These are phyloP conservation scores for Novumbra hubbsi DNA, from an alignment of 2,797 vertebrate species.

Conservation along the genomic window DNA sequence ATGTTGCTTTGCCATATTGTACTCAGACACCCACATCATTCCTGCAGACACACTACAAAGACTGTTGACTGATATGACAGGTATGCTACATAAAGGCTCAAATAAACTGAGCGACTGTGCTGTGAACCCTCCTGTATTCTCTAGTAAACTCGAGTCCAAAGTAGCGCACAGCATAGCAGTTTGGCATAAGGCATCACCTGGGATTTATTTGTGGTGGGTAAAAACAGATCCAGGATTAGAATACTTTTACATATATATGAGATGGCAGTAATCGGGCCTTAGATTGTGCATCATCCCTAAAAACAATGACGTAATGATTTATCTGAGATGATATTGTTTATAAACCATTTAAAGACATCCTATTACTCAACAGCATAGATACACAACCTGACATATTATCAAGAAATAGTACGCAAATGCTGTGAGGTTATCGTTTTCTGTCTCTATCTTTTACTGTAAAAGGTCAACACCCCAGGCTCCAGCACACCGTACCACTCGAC, in stretches of 20 bases:
- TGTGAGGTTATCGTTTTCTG: not conserved
- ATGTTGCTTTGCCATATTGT: slow-evolving; percentile 29
- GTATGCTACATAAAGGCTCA: slow-evolving; percentile 5
- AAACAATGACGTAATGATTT: not conserved
- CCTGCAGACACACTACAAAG: slow-evolving; percentile 25
- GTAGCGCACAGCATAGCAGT: not conserved
- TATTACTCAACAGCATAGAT: slow-evolving; percentile 24
- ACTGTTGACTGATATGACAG: not conserved
- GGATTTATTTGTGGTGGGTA: not conserved
- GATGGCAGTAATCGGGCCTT: not conserved
- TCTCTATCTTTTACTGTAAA: slow-evolving; percentile 2
- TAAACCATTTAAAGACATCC: slow-evolving; percentile 30
- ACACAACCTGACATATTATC: not conserved
- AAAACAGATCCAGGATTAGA: not conserved
- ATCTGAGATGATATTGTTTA: slow-evolving; percentile 13
- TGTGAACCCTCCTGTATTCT: not conserved
- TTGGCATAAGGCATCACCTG: not conserved
- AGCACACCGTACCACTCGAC: slow-evolving; percentile 7
- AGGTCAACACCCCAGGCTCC: slow-evolving; percentile 10
- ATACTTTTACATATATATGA: not conserved
- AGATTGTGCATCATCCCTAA: not conserved
- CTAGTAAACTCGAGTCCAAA: not conserved
- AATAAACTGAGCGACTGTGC: slow-evolving; percentile 9
- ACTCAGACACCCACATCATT: slow-evolving; percentile 20
- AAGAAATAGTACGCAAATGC: slow-evolving; percentile 19